These are phyloP conservation scores for Percopsis transmontana DNA, from an alignment of 2,113 vertebrate genomes.

Conservation along the genomic window DNA sequence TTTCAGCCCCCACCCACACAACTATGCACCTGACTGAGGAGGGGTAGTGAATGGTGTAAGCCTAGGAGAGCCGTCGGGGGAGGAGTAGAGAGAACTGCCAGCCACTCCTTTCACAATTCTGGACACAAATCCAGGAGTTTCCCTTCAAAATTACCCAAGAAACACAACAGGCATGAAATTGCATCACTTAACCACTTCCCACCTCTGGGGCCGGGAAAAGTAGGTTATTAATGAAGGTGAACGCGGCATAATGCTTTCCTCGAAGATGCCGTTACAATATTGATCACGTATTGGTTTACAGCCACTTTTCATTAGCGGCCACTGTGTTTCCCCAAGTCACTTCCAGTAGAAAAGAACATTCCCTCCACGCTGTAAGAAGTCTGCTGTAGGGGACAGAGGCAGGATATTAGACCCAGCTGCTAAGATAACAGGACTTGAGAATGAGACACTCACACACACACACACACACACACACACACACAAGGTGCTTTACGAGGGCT, in stretches of 20 bases:
- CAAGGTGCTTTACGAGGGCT: not conserved
- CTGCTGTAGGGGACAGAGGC: slow-evolving; percentile 21
- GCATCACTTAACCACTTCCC: too few relatives aligned
- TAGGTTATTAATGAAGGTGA: slow-evolving; percentile 6
- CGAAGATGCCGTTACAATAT: slow-evolving; percentile 92
- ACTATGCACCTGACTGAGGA: too few relatives aligned
- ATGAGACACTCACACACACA: not conserved
- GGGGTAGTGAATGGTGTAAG: too few relatives aligned
- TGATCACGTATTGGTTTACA: slow-evolving; percentile 90
- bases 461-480: not conserved
- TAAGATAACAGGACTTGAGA: not conserved
- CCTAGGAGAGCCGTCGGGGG: too few relatives aligned
- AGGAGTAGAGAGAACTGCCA: too few relatives aligned
- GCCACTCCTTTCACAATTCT: too few relatives aligned
- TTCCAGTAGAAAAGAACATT: slow-evolving; percentile 82
- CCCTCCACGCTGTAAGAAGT: not conserved
- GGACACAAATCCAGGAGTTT: too few relatives aligned
- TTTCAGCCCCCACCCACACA: too few relatives aligned
- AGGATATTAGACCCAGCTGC: slow-evolving; percentile 20
- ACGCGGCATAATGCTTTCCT: slow-evolving; percentile 64
- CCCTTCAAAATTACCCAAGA: too few relatives aligned
- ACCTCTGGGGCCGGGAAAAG: slow-evolving; percentile 1
- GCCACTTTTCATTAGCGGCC: slow-evolving; percentile 88
- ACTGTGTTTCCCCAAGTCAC: slow-evolving; percentile 74
- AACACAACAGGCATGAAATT: too few relatives aligned